Evolutionary conservation across 1,140 invertebrate genomes (phyloP), one percentile per base, ranked within the genome.

Genomic region (Orius laevigatus): DNA sequence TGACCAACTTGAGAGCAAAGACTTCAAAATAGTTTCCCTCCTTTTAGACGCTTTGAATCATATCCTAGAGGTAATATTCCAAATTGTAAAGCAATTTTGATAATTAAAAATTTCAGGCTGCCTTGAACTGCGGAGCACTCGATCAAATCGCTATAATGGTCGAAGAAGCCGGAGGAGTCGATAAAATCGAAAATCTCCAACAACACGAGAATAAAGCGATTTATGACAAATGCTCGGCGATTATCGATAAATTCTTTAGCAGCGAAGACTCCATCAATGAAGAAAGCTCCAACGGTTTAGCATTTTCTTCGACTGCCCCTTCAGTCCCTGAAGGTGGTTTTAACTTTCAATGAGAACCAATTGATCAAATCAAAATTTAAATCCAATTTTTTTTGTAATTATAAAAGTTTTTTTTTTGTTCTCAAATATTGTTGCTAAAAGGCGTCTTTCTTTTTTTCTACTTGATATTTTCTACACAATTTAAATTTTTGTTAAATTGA

Each of bases 181-280:
- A 87, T 63, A 81, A 78, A 61, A 72, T 87, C 48, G 82, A 87
- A 63, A 58, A 56, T 39, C 63, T 87, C 6, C 82, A 86, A 57
- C 68, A 72, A 49, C 81, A 86, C 62, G 73, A 79, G 57, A 84
- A 83, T 64, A 73, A 76, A 56, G 69, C 81, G 59, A 76, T 96
- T 40, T 95, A 94, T 66, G 78, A 82, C 59, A 80, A 89, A 62
- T 76, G 81, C 5, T 73, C 78, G 47, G 66, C 71, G 46, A 79
- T 95, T 46, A 78, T 95, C 51, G 89, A 94, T 57, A 73, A 69
- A 0, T 95, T 76, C 65, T 95, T 93, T 60, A 32, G 18, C 25
- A 20, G 25, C 8, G 25, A 25, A 25, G 25, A 25, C 25, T 25
- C 25, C 25, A 25, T 25, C 8, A 25, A 25, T 25, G 25, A 25